Conservation (phyloP, 2,113 vertebrate genomes). For the Cynocephalus volans region DNA sequence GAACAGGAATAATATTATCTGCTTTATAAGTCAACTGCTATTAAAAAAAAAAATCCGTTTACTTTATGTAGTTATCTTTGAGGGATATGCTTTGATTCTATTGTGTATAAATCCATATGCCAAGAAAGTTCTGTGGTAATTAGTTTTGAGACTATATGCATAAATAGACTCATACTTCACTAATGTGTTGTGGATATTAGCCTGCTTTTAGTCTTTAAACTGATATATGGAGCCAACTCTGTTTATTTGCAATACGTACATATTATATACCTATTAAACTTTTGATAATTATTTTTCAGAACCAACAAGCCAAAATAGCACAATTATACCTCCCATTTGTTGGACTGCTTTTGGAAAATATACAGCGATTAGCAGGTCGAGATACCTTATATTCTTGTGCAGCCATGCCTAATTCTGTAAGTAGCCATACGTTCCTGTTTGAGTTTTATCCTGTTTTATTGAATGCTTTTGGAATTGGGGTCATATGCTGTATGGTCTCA, state of each 20-base stretch:
- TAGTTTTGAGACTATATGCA: conserved; percentile 35
- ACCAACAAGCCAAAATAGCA: conserved; percentile 97
- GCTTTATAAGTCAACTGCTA: not conserved
- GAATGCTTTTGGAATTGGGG: not conserved
- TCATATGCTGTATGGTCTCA: not conserved
- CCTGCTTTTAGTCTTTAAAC: conserved; percentile 40
- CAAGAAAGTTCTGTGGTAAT: conserved; percentile 15
- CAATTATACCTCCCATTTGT: conserved; percentile 96
- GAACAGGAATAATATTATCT: not conserved
- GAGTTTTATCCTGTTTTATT: conserved; percentile 21
- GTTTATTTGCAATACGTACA: not conserved
- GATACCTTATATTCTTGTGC: conserved; percentile 85
- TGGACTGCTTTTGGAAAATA: conserved; percentile 95
- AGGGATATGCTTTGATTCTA: conserved; percentile 34
- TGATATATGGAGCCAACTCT: not conserved
- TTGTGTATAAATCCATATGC: conserved; percentile 29
- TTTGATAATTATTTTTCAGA: conserved; percentile 89
- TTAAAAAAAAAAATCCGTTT: not conserved
- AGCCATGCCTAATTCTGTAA: conserved; percentile 88
- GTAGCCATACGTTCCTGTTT: conserved; percentile 82
- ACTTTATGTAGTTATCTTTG: conserved; percentile 4
- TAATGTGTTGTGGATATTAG: not conserved
- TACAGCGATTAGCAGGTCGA: conserved; percentile 91
- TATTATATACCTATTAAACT: conserved; percentile 1
- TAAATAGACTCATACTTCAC: not conserved